Conservation (phyloP, 2,888 invertebrate species). For the Oithona nana region DNA sequence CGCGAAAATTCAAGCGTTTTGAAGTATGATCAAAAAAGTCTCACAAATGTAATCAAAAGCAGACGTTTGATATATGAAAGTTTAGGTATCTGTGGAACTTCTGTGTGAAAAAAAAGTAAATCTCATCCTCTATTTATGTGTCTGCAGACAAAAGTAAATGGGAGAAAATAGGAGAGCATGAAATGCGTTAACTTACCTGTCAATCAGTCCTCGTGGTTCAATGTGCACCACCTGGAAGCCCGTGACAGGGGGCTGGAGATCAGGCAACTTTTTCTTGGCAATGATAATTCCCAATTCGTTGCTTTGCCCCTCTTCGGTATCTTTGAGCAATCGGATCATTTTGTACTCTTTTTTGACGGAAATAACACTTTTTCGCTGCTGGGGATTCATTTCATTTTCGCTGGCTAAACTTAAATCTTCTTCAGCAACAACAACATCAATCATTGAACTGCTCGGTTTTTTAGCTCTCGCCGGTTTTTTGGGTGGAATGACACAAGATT, state of each 20-base stretch:
- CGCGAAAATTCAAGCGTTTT: no score
- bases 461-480: not conserved
- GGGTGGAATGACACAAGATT: not conserved
- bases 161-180: no score
- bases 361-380: not conserved
- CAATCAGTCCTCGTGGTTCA: slow-evolving; percentile 45
- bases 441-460: not conserved
- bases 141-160: no score
- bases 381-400: not conserved
- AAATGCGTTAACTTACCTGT: slow-evolving; percentile 43
- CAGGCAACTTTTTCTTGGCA: slow-evolving; percentile 38
- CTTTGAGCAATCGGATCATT: slow-evolving; percentile 15
- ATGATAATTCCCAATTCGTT: slow-evolving; percentile 49
- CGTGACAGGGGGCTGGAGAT: slow-evolving; percentile 27
- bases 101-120: no score
- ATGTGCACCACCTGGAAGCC: slow-evolving; percentile 49
- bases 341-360: slow-evolving; percentile 12
- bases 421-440: not conserved
- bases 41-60: no score
- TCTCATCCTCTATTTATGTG: no score
- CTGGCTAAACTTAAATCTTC: not conserved
- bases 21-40: no score
- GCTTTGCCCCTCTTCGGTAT: slow-evolving; percentile 30
- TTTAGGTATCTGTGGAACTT: no score
- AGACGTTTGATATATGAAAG: no score